These are phyloP conservation scores for Varanus salvator DNA, from an alignment of 2,113 vertebrate genomes.

Conservation along the genomic window DNA sequence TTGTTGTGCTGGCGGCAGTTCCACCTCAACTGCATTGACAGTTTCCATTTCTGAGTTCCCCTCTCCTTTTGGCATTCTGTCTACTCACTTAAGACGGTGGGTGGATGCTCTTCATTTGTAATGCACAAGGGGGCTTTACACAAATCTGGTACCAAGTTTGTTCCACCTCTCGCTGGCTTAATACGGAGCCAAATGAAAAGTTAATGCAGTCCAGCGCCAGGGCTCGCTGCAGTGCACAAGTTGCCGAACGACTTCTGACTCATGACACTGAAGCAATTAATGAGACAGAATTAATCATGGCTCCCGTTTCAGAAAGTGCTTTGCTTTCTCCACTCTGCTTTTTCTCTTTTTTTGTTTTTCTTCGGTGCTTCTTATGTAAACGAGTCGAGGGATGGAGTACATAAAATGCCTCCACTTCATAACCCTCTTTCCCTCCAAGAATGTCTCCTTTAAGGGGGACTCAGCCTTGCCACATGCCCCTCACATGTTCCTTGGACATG, in stretches of 20 bases:
- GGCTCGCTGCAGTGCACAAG: not conserved
- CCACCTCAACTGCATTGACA: not conserved
- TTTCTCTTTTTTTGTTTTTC: too few species aligned
- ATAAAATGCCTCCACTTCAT: not conserved
- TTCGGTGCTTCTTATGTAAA: not conserved
- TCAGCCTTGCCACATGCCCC: not conserved
- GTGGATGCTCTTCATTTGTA: not conserved
- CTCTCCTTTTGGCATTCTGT: not conserved
- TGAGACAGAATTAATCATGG: not conserved
- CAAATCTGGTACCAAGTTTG: not conserved
- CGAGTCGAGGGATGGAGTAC: not conserved
- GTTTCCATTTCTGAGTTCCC: not conserved
- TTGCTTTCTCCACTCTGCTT: too few species aligned
- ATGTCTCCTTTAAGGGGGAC: not conserved
- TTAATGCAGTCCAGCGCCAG: not conserved
- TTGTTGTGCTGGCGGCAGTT: too few species aligned
- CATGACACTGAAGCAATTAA: not conserved
- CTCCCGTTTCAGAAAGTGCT: not conserved
- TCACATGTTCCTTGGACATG: too few species aligned
- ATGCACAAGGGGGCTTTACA: not conserved
- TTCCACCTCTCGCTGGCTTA: accelerated
- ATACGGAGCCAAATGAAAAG: accelerated
- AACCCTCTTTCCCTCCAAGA: not conserved
- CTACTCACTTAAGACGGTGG: not conserved
- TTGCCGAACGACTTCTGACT: not conserved